Evolutionary conservation across 2,888 invertebrate genomes (phyloP).

Genomic region (Conops quadrifasciatus): DNA sequence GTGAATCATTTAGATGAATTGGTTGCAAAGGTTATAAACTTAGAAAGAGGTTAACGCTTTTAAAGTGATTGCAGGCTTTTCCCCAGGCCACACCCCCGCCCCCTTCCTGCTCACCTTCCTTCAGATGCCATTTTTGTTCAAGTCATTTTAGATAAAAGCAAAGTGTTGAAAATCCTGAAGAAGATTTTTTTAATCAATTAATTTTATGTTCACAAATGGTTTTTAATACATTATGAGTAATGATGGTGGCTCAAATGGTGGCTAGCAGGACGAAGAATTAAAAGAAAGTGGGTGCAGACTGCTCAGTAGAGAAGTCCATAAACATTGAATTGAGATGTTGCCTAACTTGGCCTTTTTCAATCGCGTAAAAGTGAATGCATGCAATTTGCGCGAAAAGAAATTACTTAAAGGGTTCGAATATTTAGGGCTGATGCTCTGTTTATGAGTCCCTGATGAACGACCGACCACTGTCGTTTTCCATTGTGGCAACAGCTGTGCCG

Average conservation of each 20-base stretch:
- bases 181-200: not conserved
- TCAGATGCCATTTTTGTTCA: not conserved
- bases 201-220: not conserved
- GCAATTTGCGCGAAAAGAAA: too few relatives aligned
- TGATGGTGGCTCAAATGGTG: not conserved
- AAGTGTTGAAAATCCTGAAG: not conserved
- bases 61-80: slow-evolving; percentile 30
- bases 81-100: not conserved
- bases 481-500: too few relatives aligned
- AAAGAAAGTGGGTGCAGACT: not conserved
- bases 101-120: not conserved
- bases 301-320: not conserved
- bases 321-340: not conserved
- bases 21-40: slow-evolving; percentile 35
- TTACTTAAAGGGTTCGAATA: too few relatives aligned
- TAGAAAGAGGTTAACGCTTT: slow-evolving; percentile 39
- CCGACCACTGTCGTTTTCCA: too few relatives aligned
- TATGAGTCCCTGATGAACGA: too few relatives aligned
- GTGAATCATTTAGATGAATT: slow-evolving; percentile 42
- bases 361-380: too few relatives aligned
- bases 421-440: too few relatives aligned
- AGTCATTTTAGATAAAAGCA: not conserved
- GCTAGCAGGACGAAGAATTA: not conserved
- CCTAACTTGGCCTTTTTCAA: too few relatives aligned
- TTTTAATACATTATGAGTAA: not conserved